Conservation (phyloP, 1,140 invertebrate species). For the Zaprionus lachaisei region DNA sequence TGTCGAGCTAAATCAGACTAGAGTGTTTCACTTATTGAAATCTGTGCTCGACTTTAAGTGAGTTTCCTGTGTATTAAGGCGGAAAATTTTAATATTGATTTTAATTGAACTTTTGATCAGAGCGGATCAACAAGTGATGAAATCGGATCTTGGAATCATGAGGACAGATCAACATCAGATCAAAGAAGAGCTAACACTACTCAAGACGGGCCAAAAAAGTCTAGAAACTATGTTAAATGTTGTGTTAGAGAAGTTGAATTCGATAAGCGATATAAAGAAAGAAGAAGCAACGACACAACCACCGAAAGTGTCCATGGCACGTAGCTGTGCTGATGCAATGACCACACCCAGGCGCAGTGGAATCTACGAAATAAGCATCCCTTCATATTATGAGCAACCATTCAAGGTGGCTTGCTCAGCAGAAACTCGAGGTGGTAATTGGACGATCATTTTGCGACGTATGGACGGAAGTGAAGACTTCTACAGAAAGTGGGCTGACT, state of each 20-base stretch:
- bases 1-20: neutral
- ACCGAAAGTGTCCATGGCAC: no score
- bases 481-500: constrained; percentile 86
- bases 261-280: no score
- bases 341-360: no score
- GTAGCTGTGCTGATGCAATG: neutral
- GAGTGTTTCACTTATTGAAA: neutral
- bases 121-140: no score
- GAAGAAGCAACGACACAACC: no score
- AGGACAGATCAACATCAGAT: no score
- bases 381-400: neutral
- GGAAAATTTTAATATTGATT: no score
- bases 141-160: no score
- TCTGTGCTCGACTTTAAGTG: neutral
- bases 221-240: no score
- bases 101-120: neutral
- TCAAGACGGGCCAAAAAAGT: no score
- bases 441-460: constrained; percentile 87
- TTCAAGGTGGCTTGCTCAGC: neutral
- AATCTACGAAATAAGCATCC: neutral
- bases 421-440: constrained; percentile 46
- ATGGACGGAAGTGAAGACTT: constrained; percentile 87
- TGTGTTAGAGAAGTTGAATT: no score
- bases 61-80: neutral
- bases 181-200: no score